Evolutionary conservation across 1,140 invertebrate species (phyloP).

Genomic region (Drosophila teissieri): DNA sequence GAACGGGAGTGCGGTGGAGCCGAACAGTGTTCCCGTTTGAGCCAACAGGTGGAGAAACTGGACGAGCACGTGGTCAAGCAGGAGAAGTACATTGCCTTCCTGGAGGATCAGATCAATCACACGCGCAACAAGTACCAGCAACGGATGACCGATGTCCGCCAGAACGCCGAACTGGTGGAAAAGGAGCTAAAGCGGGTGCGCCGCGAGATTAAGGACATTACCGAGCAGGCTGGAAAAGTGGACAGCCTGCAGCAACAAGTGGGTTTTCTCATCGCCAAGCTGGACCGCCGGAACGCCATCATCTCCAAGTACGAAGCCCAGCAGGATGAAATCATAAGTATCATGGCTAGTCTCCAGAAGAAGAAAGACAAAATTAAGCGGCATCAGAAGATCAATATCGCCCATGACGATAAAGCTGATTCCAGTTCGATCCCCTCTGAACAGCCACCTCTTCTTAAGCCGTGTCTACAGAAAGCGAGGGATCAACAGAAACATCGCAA

Average conservation of each 20-base stretch:
- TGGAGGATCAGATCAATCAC: conserved; percentile 61
- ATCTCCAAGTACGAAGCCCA: conserved; percentile 55
- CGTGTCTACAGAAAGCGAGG: no score
- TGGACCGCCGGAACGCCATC: conserved; percentile 43
- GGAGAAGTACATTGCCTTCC: conserved; percentile 44
- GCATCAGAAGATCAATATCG: not conserved
- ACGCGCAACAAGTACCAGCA: conserved; percentile 48
- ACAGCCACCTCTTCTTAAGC: no score
- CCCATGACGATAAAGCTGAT: not conserved
- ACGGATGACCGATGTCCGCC: conserved; percentile 48
- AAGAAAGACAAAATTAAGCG: not conserved
- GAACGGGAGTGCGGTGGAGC: conserved; percentile 16
- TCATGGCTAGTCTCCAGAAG: conserved; percentile 18
- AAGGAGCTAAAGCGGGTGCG: conserved; percentile 39
- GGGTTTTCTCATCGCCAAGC: conserved; percentile 20
- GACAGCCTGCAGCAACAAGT: conserved; percentile 36
- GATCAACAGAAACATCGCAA: no score
- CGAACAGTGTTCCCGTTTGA: not conserved
- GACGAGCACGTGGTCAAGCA: conserved; percentile 34
- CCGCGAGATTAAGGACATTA: conserved; percentile 37
- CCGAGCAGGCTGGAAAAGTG: conserved; percentile 27
- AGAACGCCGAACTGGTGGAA: conserved; percentile 38
- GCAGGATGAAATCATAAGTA: conserved; percentile 24
- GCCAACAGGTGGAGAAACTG: conserved; percentile 13
- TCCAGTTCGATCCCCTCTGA: no score